These are phyloP conservation scores for Blennius ocellaris DNA, from an alignment of 2,113 vertebrate genomes.

Conservation along the genomic window DNA sequence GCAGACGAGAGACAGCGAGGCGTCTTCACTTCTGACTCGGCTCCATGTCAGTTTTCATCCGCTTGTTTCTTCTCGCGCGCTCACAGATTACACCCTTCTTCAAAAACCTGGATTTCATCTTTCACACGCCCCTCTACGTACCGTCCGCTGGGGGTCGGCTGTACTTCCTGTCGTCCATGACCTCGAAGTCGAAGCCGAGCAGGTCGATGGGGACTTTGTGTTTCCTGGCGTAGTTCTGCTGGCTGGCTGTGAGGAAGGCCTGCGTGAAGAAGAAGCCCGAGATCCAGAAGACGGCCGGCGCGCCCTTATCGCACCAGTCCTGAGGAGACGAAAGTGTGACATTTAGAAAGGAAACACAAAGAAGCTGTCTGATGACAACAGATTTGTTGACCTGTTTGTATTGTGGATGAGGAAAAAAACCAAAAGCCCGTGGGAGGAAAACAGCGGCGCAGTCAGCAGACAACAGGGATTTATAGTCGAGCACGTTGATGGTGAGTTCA, in stretches of 20 bases:
- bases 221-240: conserved; percentile 93
- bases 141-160: conserved; percentile 86
- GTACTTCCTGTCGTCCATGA: conserved; percentile 88
- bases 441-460: neutral
- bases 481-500: conserved; percentile 1
- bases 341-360: neutral
- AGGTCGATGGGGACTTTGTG: conserved; percentile 90
- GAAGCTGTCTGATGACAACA: too few relatives aligned
- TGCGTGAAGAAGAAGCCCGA: conserved; percentile 96
- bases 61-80: conserved; percentile 20
- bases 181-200: conserved; percentile 90
- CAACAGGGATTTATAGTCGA: neutral
- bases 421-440: neutral
- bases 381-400: too few relatives aligned
- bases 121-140: conserved; percentile 55
- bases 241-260: conserved; percentile 91
- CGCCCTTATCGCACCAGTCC: conserved; percentile 88
- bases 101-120: conserved; percentile 1
- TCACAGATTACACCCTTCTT: conserved; percentile 18
- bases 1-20: neutral
- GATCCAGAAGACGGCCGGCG: conserved; percentile 89
- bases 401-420: too few relatives aligned
- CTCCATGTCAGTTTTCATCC: conserved; percentile 43
- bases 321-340: conserved; percentile 46
- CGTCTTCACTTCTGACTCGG: neutral